Evolutionary conservation across 2,797 vertebrate species (phyloP).

Genomic region (Crenichthys baileyi): DNA sequence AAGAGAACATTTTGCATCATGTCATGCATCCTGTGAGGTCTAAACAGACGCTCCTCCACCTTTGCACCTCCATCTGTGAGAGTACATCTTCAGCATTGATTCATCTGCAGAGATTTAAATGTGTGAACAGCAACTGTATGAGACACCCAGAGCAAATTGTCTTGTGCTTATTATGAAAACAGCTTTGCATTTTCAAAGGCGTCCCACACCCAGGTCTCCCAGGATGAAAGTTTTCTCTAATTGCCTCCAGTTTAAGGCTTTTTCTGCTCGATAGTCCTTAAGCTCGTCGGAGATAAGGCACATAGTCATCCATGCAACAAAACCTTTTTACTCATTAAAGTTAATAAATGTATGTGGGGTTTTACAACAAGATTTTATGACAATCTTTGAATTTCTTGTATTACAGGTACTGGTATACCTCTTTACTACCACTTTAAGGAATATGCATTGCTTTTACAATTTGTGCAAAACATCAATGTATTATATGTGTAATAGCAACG

Average conservation of each 20-base stretch:
- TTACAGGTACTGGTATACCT: neutral
- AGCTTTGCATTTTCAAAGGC: neutral
- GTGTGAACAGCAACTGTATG: neutral
- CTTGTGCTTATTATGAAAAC: neutral
- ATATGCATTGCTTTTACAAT: too few species aligned
- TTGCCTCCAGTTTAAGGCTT: neutral
- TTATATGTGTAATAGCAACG: neutral
- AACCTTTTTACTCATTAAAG: neutral
- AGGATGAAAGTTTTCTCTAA: neutral
- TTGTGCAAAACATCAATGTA: neutral
- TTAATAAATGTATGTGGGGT: neutral
- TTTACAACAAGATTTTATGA: neutral
- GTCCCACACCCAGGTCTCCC: too few species aligned
- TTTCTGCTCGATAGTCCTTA: neutral
- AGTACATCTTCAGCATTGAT: neutral
- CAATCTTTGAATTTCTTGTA: neutral
- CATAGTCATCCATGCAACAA: neutral
- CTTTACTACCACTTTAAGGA: neutral
- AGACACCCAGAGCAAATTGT: slow-evolving; percentile 1
- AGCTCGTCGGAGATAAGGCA: neutral
- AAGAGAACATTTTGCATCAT: neutral
- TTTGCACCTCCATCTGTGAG: neutral
- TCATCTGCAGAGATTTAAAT: neutral
- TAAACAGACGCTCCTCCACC: neutral
- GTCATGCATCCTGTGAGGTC: neutral